phyloP scores from a whole-genome alignment of 2,113 vertebrate genomes.

The Pachyramphus minor region DNA sequence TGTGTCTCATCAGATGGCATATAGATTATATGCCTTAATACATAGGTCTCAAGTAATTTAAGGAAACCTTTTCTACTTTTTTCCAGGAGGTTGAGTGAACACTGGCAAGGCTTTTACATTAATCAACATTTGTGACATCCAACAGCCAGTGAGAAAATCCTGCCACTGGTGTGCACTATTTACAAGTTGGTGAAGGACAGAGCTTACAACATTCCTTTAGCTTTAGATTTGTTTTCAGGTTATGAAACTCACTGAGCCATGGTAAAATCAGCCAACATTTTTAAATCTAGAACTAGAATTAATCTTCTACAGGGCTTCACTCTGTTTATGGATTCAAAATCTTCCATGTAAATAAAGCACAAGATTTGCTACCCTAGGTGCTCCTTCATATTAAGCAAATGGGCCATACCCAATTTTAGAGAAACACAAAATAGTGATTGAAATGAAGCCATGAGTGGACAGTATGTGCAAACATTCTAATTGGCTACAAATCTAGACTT shows the following conservation, averaged over 20 bases:
- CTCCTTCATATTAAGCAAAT: neutral
- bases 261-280: neutral
- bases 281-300: neutral
- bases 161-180: neutral
- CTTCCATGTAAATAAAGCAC: neutral
- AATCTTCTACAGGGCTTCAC: neutral
- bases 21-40: neutral
- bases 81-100: neutral
- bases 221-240: neutral
- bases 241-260: neutral
- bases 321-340: neutral
- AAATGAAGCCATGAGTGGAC: neutral
- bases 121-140: neutral
- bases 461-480: neutral
- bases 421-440: neutral
- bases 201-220: neutral
- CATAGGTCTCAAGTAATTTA: neutral
- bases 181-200: neutral
- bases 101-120: neutral
- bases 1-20: neutral
- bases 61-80: neutral
- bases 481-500: neutral
- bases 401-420: neutral
- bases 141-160: neutral
- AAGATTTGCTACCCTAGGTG: neutral